Evolutionary conservation across 2,113 vertebrate genomes (phyloP), one percentile per base, ranked within the genome.

Genomic region (Notiomystis cincta): DNA sequence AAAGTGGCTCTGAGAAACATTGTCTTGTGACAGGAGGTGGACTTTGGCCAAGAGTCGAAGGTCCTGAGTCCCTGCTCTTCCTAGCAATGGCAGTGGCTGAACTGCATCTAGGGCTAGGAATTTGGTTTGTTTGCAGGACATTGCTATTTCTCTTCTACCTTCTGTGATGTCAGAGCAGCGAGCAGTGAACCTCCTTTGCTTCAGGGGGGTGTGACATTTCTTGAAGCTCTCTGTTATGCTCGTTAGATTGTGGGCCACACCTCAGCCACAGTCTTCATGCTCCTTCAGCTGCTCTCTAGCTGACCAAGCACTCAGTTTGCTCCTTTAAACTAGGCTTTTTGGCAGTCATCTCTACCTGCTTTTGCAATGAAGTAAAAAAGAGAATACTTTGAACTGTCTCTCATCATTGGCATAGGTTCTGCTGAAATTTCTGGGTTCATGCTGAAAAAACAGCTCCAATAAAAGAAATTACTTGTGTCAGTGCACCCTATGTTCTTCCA

Each of bases 61-160:
- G 15, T 64, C 25, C 17, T 64, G 25, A 54, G 10, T 6, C 24
- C 7, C 8, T 69, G 20, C 8, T 88, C 2, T 35, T 85, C 13
- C 8, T 33, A 42, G 17, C 5, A 84, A 37, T 0, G 0, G 11
- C 22, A 50, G 17, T 50, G 35, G 6, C 19, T 54, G 23, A 81
- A 84, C 11, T 67, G 7, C 35, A 64, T 8, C 31, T 19, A 35
- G 6, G 19, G 50, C 40, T 37, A 56, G n/a, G 30, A 70, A 50
- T 48, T 30, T 13, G 8, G 40, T 60, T 56, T 8, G 22, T 82
- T 79, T 51, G 4, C 13, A 56, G 40, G 6, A 5, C 30, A 28
- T 16, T 65, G 10, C 6, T 70, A 18, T 7, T 61, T 79, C 40
- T n/a, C 11, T 37, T 71, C 42, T 70, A 5, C 42, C 6, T 70